Evolutionary conservation across 2,888 invertebrate species (phyloP), one percentile per base, ranked within the genome.

Genomic region (Apodemia duryi): DNA sequence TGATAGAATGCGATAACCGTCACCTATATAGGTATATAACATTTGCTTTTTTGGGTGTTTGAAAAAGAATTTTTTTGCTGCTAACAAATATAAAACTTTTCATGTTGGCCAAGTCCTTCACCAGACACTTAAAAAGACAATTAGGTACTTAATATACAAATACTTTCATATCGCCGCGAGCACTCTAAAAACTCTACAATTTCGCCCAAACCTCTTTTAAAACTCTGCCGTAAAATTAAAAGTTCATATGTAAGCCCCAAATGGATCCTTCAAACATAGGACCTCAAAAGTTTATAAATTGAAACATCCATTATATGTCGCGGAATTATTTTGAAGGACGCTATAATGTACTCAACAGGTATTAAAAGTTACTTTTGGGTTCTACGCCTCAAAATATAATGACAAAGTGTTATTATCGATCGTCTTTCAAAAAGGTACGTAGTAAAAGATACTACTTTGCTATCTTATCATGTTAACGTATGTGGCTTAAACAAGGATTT

Each of bases 221-320:
- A 60, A 60, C 60, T 60, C 60, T 35, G 60, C 35, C 60, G 32
- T 60, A 32, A 60, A 60, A 60, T 60, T 60, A 60, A 60, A 60
- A 60, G 60, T 60, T 60, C 32, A 35, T 60, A n/a, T 60, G 60
- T 60, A 60, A 35, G 32, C 60, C 35, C 35, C 60, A 60, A 60
- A 60, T 60, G 60, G 60, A 60, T 60, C 60, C 60, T 60, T 32
- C 60, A 60, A 60, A 60, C 60, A 60, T 60, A 29, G 60, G 60
- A 60, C 60, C 57, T 57, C 32, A 57, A 57, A 57, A 57, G 57
- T 57, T 57, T 57, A 57, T 57, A 32, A 57, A 57, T 32, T 57
- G 54, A 28, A 57, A 57, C 54, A 57, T 57, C 54, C 54, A 57
- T 57, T 57, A 57, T 57, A 57, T 32, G 54, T 32, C 32, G 54